Evolutionary conservation across 2,888 invertebrate species (phyloP).

Genomic region (Drosophila pullipes): DNA sequence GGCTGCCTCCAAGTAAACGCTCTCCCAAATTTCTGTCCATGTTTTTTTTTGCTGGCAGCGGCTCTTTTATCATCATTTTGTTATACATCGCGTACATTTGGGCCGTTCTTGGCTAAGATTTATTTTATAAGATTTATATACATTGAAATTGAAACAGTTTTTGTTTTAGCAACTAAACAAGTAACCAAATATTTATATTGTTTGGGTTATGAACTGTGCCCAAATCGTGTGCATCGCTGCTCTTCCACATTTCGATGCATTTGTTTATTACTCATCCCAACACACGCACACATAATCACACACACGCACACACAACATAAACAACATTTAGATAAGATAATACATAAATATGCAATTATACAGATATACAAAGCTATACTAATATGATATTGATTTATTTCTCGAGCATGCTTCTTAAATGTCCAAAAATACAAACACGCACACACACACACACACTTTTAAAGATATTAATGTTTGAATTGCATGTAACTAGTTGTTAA

Average conservation of each 20-base stretch:
- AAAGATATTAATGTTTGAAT: slow-evolving; percentile 69
- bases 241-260: slow-evolving; percentile 56
- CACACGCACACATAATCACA: slow-evolving; percentile 13
- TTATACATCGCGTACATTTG: slow-evolving; percentile 34
- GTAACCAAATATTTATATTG: slow-evolving; percentile 51
- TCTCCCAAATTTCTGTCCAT: slow-evolving; percentile 26
- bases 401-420: slow-evolving; percentile 42
- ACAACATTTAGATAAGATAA: slow-evolving; percentile 22
- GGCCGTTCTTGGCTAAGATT: slow-evolving; percentile 39
- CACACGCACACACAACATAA: slow-evolving; percentile 24
- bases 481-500: slow-evolving; percentile 67
- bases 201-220: neutral
- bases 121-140: slow-evolving; percentile 57
- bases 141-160: slow-evolving; percentile 13
- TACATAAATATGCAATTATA: neutral
- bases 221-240: slow-evolving; percentile 32
- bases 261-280: slow-evolving; percentile 22
- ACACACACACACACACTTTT: slow-evolving; percentile 13
- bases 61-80: slow-evolving; percentile 31
- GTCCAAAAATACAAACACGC: slow-evolving; percentile 2
- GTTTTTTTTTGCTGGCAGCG: slow-evolving; percentile 1
- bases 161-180: slow-evolving; percentile 54
- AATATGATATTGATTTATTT: slow-evolving; percentile 47
- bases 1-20: slow-evolving; percentile 40
- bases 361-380: slow-evolving; percentile 28